These are phyloP conservation scores for Orthosia gothica DNA, from an alignment of 2,888 invertebrate genomes.

Conservation along the genomic window DNA sequence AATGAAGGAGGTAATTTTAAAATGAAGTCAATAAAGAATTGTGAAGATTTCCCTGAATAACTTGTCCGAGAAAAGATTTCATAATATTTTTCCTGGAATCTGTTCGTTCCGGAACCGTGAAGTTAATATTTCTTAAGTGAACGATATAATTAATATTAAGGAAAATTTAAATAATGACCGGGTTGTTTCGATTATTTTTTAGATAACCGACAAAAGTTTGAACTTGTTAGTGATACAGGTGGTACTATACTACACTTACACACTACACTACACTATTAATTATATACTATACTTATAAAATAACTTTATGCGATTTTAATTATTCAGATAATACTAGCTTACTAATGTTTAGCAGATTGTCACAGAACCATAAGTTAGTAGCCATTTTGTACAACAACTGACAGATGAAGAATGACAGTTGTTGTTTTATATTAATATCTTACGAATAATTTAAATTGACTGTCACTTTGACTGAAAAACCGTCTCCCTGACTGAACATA, in stretches of 20 bases:
- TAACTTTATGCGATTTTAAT: too few species aligned
- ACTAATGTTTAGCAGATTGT: neutral
- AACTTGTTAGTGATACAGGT: too few species aligned
- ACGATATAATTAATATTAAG: conserved; percentile 4
- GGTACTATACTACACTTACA: too few species aligned
- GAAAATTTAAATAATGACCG: neutral
- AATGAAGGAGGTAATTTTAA: conserved; percentile 47
- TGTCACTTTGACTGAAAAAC: neutral
- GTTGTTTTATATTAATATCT: too few species aligned
- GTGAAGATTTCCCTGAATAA: conserved; percentile 33
- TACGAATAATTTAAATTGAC: too few species aligned
- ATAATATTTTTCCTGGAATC: conserved; percentile 29
- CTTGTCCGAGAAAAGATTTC: conserved; percentile 10
- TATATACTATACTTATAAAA: too few species aligned
- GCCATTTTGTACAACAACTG: neutral
- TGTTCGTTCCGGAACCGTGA: neutral
- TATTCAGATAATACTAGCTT: too few species aligned
- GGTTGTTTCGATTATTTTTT: neutral
- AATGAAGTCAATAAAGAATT: conserved; percentile 38
- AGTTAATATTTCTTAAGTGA: conserved; percentile 18
- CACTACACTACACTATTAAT: too few species aligned
- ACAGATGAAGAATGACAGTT: neutral
- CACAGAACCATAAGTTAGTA: neutral
- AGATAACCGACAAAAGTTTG: too few species aligned
- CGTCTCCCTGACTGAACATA: neutral